A percentile compares a stretch with the other conserved stretches of the same genome.
phyloP scores from a whole-genome alignment of 2,797 vertebrate species.

The Lophotriccus pileatus region DNA sequence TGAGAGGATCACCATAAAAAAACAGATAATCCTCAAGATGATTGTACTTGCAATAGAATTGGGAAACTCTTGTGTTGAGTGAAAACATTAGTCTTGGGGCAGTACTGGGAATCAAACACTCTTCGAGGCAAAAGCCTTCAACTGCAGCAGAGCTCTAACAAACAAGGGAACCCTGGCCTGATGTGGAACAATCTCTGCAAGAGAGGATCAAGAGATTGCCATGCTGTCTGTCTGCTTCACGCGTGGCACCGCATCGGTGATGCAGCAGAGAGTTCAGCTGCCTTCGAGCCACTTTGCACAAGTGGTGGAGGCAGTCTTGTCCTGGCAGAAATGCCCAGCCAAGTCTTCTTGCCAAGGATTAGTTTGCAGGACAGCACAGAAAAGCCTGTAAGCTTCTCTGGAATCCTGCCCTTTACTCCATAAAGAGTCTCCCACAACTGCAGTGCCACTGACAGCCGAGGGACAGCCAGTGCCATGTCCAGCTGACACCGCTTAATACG shows the following conservation, averaged over 20 bases:
- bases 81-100: neutral
- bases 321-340: neutral
- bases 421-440: neutral
- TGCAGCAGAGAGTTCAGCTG: neutral
- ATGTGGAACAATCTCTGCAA: neutral
- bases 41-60: neutral
- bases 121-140: neutral
- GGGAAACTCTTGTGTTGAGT: neutral
- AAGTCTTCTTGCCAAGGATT: neutral
- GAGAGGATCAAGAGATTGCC: neutral
- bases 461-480: neutral
- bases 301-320: neutral
- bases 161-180: neutral
- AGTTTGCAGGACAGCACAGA: neutral
- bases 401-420: neutral
- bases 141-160: neutral
- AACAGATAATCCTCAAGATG: neutral
- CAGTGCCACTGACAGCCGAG: neutral
- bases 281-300: neutral
- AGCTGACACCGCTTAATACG: neutral
- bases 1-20: neutral
- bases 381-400: neutral
- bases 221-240: neutral
- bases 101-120: neutral
- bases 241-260: neutral